Evolutionary conservation across 2,888 invertebrate genomes (phyloP).

Genomic region (Phyllotreta cruciferae): DNA sequence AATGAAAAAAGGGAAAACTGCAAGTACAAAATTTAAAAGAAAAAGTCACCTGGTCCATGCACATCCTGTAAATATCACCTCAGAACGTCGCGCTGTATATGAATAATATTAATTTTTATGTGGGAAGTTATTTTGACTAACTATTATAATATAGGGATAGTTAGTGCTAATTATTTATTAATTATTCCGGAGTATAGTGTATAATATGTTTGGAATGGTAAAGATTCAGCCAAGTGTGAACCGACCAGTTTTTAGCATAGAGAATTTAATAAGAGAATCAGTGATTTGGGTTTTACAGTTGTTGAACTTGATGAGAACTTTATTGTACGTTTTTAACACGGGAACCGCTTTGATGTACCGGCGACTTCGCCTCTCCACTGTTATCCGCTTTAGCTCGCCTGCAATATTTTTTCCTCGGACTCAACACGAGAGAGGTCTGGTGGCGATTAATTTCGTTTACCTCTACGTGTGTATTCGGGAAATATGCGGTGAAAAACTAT

Average conservation of each 20-base stretch:
- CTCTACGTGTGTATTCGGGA: too few species aligned
- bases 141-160: too few species aligned
- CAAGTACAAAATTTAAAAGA: too few species aligned
- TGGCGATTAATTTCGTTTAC: too few species aligned
- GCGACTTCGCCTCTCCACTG: not conserved
- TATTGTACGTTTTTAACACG: slow-evolving; percentile 3
- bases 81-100: too few species aligned
- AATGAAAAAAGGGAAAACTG: too few species aligned
- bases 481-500: slow-evolving; percentile 5
- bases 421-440: too few species aligned
- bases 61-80: too few species aligned
- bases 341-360: not conserved
- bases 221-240: slow-evolving; percentile 22
- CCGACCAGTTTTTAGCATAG: slow-evolving; percentile 20
- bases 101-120: too few species aligned
- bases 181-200: not conserved
- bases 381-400: not conserved
- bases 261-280: slow-evolving; percentile 24
- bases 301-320: slow-evolving; percentile 23
- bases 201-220: slow-evolving; percentile 20
- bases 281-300: slow-evolving; percentile 25
- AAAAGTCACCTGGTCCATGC: too few species aligned
- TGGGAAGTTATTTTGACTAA: too few species aligned
- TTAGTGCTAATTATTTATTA: not conserved
- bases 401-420: not conserved